Evolutionary conservation across 2,797 vertebrate genomes (phyloP).

Genomic region (Scyliorhinus canicula): DNA sequence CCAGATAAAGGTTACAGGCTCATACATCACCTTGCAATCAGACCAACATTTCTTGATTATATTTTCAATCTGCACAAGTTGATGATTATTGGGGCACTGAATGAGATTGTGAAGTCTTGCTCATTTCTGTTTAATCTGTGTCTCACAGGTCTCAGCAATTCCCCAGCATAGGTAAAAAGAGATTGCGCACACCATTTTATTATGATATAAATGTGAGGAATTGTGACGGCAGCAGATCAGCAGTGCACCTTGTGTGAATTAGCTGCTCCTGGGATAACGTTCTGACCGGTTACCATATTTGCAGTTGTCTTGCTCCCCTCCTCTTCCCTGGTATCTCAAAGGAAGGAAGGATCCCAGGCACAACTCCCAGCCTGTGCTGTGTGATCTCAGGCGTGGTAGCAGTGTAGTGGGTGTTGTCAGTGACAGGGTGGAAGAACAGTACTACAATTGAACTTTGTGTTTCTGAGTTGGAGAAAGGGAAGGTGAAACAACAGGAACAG

Average conservation of each 20-base stretch:
- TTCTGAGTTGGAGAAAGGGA: too few species aligned
- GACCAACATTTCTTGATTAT: neutral
- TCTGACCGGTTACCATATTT: neutral
- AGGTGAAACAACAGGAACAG: too few species aligned
- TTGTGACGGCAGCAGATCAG: neutral
- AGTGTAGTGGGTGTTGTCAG: too few species aligned
- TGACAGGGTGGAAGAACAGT: too few species aligned
- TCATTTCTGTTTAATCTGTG: slow-evolving; percentile 19
- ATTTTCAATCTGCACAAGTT: neutral
- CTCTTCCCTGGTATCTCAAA: too few species aligned
- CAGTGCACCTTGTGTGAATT: neutral
- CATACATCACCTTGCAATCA: neutral
- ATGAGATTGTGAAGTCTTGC: neutral
- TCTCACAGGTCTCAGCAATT: neutral
- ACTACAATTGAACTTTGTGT: too few species aligned
- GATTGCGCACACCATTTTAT: neutral
- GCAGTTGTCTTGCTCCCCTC: too few species aligned
- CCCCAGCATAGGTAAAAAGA: neutral
- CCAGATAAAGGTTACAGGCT: neutral
- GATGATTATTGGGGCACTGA: neutral
- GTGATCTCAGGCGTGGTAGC: too few species aligned
- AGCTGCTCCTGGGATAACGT: neutral
- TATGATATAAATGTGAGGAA: neutral
- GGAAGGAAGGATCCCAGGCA: too few species aligned
- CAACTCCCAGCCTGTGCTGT: too few species aligned